Evolutionary conservation across 2,888 invertebrate species (phyloP).

Genomic region (Noctua comes): DNA sequence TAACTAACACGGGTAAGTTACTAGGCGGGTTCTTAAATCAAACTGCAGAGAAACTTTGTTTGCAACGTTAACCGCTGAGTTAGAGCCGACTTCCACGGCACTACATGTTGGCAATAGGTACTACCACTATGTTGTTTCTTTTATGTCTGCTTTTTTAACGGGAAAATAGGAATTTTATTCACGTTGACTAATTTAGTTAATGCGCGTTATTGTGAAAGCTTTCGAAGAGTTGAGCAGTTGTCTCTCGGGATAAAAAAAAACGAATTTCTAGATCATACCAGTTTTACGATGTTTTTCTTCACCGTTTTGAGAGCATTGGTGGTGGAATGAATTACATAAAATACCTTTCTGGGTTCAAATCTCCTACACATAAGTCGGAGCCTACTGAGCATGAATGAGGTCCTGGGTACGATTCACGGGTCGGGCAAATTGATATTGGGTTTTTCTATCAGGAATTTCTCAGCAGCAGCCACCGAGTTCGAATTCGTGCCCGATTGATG

Average conservation of each 20-base stretch:
- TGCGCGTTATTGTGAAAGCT: not conserved
- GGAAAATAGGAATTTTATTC: conserved; percentile 5
- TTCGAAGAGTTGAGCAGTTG: not conserved
- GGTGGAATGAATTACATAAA: not conserved
- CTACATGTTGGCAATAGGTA: conserved; percentile 46
- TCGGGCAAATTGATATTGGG: no score
- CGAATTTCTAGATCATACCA: not conserved
- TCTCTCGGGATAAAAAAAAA: not conserved
- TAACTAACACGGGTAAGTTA: conserved; percentile 64
- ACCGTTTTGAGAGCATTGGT: not conserved
- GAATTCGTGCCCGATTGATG: no score
- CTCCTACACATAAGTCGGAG: not conserved
- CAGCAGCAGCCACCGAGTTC: no score
- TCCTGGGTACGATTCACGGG: no score
- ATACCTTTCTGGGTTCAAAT: not conserved
- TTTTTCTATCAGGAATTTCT: no score
- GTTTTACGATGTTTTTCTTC: not conserved
- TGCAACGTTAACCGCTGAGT: conserved; percentile 64
- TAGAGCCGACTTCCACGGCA: conserved; percentile 51
- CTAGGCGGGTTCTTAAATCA: conserved; percentile 73
- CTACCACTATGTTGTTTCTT: conserved; percentile 32
- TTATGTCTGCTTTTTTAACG: conserved; percentile 32
- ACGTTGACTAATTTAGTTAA: not conserved
- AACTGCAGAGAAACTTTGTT: conserved; percentile 73
- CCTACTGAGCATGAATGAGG: no score